phyloP scores from a whole-genome alignment of 2,797 vertebrate species.

The Anomalospiza imberbis region DNA sequence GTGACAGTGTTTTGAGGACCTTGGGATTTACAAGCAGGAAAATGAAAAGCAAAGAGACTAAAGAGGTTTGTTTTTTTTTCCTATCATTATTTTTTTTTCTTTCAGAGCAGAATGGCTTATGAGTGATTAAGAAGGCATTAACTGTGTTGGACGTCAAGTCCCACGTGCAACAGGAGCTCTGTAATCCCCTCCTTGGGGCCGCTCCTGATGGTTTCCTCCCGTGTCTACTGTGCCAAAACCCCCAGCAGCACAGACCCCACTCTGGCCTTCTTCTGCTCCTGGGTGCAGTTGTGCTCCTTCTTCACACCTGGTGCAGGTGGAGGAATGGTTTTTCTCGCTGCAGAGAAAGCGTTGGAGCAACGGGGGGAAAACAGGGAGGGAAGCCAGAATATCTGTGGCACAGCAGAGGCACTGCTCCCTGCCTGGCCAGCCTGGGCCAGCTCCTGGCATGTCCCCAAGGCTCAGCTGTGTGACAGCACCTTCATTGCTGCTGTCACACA shows the following conservation, averaged over 20 bases:
- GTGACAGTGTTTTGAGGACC: background rate
- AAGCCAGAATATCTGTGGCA: fast-evolving
- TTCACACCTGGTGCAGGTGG: background rate
- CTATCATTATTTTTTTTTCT: background rate
- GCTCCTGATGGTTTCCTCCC: fast-evolving
- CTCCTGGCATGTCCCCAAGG: background rate
- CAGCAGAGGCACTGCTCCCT: background rate
- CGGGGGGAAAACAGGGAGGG: fast-evolving
- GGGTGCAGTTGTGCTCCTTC: background rate
- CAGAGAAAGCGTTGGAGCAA: background rate
- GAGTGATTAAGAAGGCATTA: slow-evolving; percentile 51
- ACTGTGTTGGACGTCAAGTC: background rate
- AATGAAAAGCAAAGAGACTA: slow-evolving; percentile 13
- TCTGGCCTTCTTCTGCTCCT: background rate
- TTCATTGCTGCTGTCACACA: background rate
- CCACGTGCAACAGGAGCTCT: background rate
- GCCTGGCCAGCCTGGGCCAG: background rate
- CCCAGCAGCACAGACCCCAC: fast-evolving
- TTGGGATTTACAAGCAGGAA: slow-evolving; percentile 23
- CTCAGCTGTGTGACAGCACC: background rate
- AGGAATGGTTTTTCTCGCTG: background rate
- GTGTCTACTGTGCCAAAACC: background rate
- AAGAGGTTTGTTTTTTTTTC: background rate
- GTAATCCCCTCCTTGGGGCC: background rate
- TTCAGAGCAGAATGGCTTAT: slow-evolving; percentile 23